These are phyloP conservation scores for Drosophila kanekoi DNA, from an alignment of 2,888 invertebrate species.

Conservation along the genomic window DNA sequence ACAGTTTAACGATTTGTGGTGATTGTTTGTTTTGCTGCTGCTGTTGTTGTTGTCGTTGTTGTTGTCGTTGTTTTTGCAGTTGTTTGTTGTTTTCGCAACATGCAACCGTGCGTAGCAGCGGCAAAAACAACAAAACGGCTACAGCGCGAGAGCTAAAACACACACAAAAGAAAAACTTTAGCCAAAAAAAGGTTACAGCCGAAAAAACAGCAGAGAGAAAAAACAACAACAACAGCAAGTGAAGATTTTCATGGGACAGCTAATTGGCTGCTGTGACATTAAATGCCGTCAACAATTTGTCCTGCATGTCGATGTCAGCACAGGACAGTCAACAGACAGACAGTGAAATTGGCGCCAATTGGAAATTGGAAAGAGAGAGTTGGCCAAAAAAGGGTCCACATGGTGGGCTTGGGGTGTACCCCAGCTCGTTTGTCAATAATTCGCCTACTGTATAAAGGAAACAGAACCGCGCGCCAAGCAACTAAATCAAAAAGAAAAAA, in stretches of 20 bases:
- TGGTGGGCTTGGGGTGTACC: conserved; percentile 1
- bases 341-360: conserved; percentile 77
- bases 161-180: conserved; percentile 48
- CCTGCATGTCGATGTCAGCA: conserved; percentile 78
- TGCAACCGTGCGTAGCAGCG: conserved; percentile 75
- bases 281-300: conserved; percentile 82
- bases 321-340: conserved; percentile 42
- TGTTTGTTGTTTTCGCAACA: conserved; percentile 58
- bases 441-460: conserved; percentile 58
- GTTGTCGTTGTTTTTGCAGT: conserved; percentile 30
- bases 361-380: conserved; percentile 72
- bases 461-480: conserved; percentile 50
- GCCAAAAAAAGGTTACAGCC: conserved; percentile 48
- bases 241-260: conserved; percentile 80
- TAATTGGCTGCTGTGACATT: conserved; percentile 82
- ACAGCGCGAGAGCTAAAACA: conserved; percentile 19
- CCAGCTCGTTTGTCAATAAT: conserved; percentile 73
- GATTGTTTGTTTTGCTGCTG: conserved; percentile 72
- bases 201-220: conserved; percentile 28
- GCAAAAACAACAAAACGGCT: conserved; percentile 29
- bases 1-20: conserved; percentile 84
- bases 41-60: conserved; percentile 32
- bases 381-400: conserved; percentile 30
- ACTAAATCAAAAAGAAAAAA: conserved; percentile 71
- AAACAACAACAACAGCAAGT: conserved; percentile 52